These are phyloP conservation scores for Anastrepha obliqua DNA, from an alignment of 1,140 invertebrate species.

Conservation along the genomic window DNA sequence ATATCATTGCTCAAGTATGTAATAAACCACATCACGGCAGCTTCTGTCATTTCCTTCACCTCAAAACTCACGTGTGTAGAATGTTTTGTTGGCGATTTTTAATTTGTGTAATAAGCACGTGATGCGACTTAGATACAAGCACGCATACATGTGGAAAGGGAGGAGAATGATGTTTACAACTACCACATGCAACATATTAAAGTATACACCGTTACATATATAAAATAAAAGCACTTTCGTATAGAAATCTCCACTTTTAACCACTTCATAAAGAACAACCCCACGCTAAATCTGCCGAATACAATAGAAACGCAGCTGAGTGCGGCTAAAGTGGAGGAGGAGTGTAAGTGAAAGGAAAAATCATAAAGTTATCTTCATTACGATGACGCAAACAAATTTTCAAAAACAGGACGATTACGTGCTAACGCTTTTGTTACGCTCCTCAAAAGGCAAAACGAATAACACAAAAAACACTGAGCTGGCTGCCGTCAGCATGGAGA, in stretches of 20 bases:
- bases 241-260: constrained; percentile 6
- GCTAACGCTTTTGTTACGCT: constrained; percentile 56
- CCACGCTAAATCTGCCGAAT: constrained; percentile 31
- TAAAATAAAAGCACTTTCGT: neutral
- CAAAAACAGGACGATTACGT: constrained; percentile 53
- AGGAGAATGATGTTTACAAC: neutral
- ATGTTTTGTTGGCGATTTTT: neutral
- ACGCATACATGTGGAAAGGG: neutral
- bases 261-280: constrained; percentile 30
- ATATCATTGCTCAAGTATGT: neutral
- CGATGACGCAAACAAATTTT: constrained; percentile 60
- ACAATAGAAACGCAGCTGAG: constrained; percentile 34
- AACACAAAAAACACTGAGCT: neutral
- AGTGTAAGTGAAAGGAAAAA: constrained; percentile 41
- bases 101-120: neutral
- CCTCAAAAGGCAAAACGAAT: constrained; percentile 34
- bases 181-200: neutral
- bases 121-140: neutral
- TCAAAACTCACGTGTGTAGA: neutral
- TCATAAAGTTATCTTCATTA: constrained; percentile 60
- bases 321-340: neutral
- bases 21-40: neutral
- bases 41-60: neutral
- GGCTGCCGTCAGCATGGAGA: neutral
- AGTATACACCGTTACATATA: no score